phyloP scores from a whole-genome alignment of 1,140 invertebrate species.

The Trialeurodes vaporariorum region DNA sequence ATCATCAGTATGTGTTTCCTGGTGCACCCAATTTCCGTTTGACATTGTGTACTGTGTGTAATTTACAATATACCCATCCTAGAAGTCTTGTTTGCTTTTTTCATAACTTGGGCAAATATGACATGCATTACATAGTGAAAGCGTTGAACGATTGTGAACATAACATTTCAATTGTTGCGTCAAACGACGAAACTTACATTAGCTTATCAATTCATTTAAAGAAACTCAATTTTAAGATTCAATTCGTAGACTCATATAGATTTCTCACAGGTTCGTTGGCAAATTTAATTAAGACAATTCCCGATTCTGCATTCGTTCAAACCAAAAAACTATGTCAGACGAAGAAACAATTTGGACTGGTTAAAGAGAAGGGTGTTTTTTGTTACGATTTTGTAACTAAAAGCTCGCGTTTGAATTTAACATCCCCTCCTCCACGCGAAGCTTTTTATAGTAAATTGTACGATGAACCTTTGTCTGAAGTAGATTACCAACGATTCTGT shows the following conservation, averaged over 20 bases:
- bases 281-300: background rate
- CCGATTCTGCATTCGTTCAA: background rate
- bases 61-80: background rate
- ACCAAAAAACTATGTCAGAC: background rate
- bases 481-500: background rate
- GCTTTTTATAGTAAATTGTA: background rate
- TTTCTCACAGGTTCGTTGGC: background rate
- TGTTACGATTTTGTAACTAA: background rate
- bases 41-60: background rate
- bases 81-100: background rate
- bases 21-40: background rate
- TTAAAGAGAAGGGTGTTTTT: conserved; percentile 1
- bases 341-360: background rate
- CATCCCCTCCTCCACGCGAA: background rate
- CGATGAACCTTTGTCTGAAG: background rate
- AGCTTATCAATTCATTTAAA: background rate
- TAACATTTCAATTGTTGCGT: background rate
- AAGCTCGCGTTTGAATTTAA: background rate
- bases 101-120: background rate
- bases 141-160: background rate
- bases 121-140: background rate
- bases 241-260: background rate
- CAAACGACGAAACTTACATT: background rate
- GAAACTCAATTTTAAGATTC: background rate
- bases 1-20: background rate